phyloP scores from a whole-genome alignment of 1,140 invertebrate genomes.

The Papilio aristodemus region DNA sequence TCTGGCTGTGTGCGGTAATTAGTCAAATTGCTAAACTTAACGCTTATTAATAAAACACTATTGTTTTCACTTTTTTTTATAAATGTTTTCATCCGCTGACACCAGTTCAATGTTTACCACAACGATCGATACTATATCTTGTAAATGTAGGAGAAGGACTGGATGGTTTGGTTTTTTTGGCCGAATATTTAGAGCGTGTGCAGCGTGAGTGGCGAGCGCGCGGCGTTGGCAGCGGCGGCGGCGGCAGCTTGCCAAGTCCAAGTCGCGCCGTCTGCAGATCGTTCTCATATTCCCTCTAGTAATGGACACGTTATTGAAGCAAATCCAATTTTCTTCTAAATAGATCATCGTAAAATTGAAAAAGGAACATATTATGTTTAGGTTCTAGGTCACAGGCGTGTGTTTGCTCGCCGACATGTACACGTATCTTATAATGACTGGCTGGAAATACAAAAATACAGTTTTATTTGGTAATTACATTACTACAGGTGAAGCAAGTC shows the following conservation, averaged over 20 bases:
- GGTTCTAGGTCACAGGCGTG: too few relatives aligned
- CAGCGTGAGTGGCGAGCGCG: not conserved
- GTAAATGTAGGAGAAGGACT: not conserved
- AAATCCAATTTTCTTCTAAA: not conserved
- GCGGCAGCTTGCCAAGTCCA: constrained; percentile 9
- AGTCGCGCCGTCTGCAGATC: not conserved
- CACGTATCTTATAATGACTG: too few relatives aligned
- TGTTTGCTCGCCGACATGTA: too few relatives aligned
- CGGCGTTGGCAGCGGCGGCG: not conserved
- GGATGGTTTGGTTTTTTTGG: not conserved
- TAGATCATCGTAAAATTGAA: not conserved
- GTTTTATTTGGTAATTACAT: too few relatives aligned
- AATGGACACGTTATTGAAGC: not conserved
- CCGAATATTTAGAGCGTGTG: not conserved
- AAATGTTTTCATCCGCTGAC: too few relatives aligned
- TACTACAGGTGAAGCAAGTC: too few relatives aligned
- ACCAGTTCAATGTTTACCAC: too few relatives aligned
- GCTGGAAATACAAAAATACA: too few relatives aligned
- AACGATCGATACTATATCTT: too few relatives aligned
- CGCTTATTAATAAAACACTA: not conserved
- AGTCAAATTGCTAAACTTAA: not conserved
- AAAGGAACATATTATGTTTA: too few relatives aligned
- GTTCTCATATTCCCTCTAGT: not conserved
- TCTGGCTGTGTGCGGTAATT: not conserved
- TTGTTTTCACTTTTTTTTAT: not conserved